Evolutionary conservation across 2,888 invertebrate species (phyloP), one percentile per base, ranked within the genome.

Genomic region (Torymus aiolomorphi): DNA sequence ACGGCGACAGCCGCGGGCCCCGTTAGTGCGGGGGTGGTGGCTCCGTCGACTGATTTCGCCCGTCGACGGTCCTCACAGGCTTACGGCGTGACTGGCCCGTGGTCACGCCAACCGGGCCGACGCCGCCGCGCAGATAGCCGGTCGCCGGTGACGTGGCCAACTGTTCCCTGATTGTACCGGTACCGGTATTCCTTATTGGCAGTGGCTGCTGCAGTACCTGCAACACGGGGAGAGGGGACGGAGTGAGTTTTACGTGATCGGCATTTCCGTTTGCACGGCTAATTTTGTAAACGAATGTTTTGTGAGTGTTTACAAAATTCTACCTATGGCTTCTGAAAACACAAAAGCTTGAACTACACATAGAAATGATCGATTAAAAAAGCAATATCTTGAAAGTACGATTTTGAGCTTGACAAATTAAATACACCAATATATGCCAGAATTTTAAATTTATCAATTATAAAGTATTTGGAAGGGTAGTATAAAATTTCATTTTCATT

Each of bases 11-110:
- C 42, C 42, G 42, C 42, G 42, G 76, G 78, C 67, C 85, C 86
- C 87, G 90, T 91, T 91, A 91, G 89, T 91, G 91, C 76, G 91
- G 91, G 52, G 91, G 91, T 76, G 91, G 91, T 59, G 91, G 91
- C 81, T 91, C 91, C 82, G 91, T 91, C 80, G 91, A 90, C 87
- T 91, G 91, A 85, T 91, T 91, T 85, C 91, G 88, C 77, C 91
- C 90, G 83, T 91, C 91, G 82, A 91, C 90, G 80, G 91, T 89
- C 80, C 91, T 89, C 69, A 91, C 90, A 69, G 91, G 91, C 87
- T 91, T 91, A 85, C 91, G 89, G 76, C 91, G 90, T 67, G 91
- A 88, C 72, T 90, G 84, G 63, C 90, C 91, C 61, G 88, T 87
- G 81, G 89, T 89, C 20, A 89, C 89, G 69, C 88, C 89, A 75